Evolutionary conservation across 2,888 invertebrate genomes (phyloP), one percentile per base, ranked within the genome.

Genomic region (Cantharis lateralis): DNA sequence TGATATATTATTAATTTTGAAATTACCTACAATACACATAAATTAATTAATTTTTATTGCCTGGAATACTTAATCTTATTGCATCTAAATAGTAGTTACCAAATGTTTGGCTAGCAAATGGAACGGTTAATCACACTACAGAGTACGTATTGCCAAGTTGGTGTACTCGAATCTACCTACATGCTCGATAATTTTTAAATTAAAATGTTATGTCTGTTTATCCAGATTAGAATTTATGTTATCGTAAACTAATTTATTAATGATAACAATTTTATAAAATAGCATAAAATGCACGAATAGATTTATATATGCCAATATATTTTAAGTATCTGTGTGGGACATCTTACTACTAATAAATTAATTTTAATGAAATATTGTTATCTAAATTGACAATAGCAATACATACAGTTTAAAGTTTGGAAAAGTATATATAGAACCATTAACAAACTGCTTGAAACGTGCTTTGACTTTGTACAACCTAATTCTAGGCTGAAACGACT

Each of bases 361-460:
- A 48, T 48, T 48, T 48, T 48, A 48, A 48, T 48, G 48, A 48
- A 48, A 48, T 48, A 48, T 48, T 48, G 48, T n/a, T 48, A 48
- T 48, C 48, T 66, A 66, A 66, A 66, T 66, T 66, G 64, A 66
- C 64, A 66, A 66, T 66, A 20, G 15, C 64, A 20, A 66, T 66
- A 48, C 48, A 48, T 48, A 48, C 64, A 32, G 26, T 69, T 69
- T 69, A 26, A 28, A 68, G 73, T 69, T 73, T 73, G 68, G 69
- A 68, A 74, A 70, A 48, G 70, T 32, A 64, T 64, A 48, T 48
- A 48, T 48, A 74, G 48, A 15, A 32, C 74, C 74, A 70, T 74
- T 74, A 70, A 18, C 64, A 74, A 69, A 70, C 70, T 74, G 63
- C 70, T 24, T 15, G 28, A 70, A 69, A 74, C 74, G 74, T 74